A percentile compares a stretch with the other conserved stretches of the same genome.
Evolutionary conservation across 2,113 vertebrate species (phyloP).

Genomic region (Gnathonemus longibarbis): DNA sequence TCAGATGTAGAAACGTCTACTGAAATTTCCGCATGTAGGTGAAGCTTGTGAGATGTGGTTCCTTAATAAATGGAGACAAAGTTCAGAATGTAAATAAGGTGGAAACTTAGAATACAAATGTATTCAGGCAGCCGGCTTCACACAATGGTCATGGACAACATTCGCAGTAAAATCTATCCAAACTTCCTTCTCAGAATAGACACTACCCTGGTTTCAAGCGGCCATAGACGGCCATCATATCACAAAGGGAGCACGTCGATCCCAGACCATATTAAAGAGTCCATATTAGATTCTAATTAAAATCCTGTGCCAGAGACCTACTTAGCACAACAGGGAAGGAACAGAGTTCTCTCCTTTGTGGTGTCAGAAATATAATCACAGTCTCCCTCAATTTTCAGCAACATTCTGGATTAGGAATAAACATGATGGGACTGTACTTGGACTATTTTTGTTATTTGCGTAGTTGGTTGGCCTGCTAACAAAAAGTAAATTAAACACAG

Average conservation of each 20-base stretch:
- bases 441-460: not conserved
- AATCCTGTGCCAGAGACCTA: slow-evolving; percentile 11
- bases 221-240: not conserved
- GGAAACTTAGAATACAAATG: not conserved
- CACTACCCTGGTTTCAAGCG: not conserved
- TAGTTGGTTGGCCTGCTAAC: not conserved
- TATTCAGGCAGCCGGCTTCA: not conserved
- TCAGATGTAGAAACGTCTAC: not conserved
- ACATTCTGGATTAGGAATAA: not conserved
- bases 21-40: not conserved
- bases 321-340: not conserved
- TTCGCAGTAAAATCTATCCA: not conserved
- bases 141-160: not conserved
- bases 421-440: not conserved
- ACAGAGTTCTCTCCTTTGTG: not conserved
- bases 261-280: slow-evolving; percentile 19
- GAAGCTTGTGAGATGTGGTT: not conserved
- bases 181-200: slow-evolving; percentile 1
- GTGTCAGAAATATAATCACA: slow-evolving; percentile 9
- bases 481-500: not conserved
- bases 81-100: not conserved
- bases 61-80: not conserved
- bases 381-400: not conserved
- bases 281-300: slow-evolving; percentile 11
- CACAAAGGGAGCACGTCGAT: slow-evolving; percentile 12